Percentiles rank a stretch among this genome's conserved stretches.
Conservation (phyloP, 1,140 invertebrate species). For the Frieseomelitta varia region DNA sequence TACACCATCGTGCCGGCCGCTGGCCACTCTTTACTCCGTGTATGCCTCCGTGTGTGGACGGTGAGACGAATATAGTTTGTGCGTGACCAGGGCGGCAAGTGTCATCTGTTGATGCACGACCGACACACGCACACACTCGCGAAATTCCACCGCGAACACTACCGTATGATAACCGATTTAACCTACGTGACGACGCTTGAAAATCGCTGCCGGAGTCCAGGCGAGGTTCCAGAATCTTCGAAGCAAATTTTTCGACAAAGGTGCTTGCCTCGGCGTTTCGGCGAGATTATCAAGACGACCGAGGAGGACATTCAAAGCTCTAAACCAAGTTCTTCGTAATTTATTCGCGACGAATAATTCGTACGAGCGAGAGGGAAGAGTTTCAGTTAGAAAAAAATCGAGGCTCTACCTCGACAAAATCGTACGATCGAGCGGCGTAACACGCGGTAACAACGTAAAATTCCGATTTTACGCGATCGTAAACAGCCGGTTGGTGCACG, state of each 20-base stretch:
- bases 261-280: neutral
- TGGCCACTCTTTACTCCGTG: conserved; percentile 11
- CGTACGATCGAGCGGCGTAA: conserved; percentile 4
- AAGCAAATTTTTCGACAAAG: neutral
- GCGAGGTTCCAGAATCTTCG: neutral
- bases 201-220: conserved; percentile 8
- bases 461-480: conserved; percentile 43
- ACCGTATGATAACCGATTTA: conserved; percentile 49
- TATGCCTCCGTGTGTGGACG: conserved; percentile 29
- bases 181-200: conserved; percentile 40
- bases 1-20: conserved; percentile 22
- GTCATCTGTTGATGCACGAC: conserved; percentile 60
- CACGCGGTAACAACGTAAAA: conserved; percentile 32
- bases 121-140: neutral
- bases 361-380: neutral
- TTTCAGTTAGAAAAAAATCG: neutral
- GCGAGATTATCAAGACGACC: neutral
- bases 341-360: too few species aligned
- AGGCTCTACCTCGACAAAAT: conserved; percentile 25
- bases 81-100: conserved; percentile 72
- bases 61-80: conserved; percentile 75
- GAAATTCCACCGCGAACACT: conserved; percentile 40
- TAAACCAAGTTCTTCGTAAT: neutral
- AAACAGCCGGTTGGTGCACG: conserved; percentile 32
- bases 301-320: too few species aligned